These are phyloP conservation scores for Tyrannus savana DNA, from an alignment of 2,113 vertebrate species.

Conservation along the genomic window DNA sequence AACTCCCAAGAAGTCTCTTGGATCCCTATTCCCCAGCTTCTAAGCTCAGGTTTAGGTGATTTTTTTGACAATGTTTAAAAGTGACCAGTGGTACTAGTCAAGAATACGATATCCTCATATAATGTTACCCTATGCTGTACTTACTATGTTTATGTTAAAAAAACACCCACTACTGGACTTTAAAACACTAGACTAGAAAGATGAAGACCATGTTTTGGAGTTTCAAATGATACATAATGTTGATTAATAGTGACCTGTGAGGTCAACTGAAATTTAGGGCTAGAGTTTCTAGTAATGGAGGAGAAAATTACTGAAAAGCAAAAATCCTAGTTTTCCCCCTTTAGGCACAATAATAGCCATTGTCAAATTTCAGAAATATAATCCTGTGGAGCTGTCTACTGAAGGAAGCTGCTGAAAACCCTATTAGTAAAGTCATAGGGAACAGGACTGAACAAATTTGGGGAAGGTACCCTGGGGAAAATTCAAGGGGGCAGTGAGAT, in stretches of 20 bases:
- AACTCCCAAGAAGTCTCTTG: neutral
- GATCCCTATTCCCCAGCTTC: neutral
- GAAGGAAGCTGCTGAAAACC: constrained; percentile 44
- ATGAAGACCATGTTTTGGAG: neutral
- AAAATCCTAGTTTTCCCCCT: constrained; percentile 6
- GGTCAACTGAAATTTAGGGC: constrained; percentile 57
- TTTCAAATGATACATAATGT: constrained; percentile 39
- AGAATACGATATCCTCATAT: constrained; percentile 3
- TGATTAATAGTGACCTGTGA: constrained; percentile 39
- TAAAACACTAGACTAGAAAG: neutral
- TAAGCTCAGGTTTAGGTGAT: neutral
- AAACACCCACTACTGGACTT: neutral
- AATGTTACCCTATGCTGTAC: neutral
- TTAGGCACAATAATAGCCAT: constrained; percentile 47
- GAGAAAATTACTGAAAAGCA: constrained; percentile 52
- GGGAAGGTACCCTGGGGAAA: constrained; percentile 6
- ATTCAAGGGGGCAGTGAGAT: neutral
- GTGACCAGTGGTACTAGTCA: neutral
- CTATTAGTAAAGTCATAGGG: constrained; percentile 49
- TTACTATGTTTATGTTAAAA: neutral
- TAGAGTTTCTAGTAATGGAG: constrained; percentile 58
- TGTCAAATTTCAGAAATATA: constrained; percentile 60
- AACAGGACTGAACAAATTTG: constrained; percentile 53
- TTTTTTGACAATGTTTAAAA: constrained; percentile 16
- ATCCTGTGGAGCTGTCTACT: constrained; percentile 3